Evolutionary conservation across 2,888 invertebrate genomes (phyloP), one percentile per base, ranked within the genome.

Genomic region (Scaptodrosophila latifasciaeformis): DNA sequence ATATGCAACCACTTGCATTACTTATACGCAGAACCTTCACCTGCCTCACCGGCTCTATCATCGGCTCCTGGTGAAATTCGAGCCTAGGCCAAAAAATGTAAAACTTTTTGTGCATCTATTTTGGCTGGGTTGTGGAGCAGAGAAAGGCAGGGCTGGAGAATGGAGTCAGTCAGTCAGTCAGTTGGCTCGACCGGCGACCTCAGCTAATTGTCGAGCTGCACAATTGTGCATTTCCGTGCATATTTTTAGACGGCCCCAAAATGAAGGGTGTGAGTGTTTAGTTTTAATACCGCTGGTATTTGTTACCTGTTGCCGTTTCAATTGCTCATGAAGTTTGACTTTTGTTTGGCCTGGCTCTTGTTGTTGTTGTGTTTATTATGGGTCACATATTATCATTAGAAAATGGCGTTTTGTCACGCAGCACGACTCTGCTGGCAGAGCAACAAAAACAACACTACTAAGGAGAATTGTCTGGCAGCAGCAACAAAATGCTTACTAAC

Each of bases 181-280:
- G 29, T 27, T 5, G 27, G 43, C 49, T 13, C 15, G 13, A 30
- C 39, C 39, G 67, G 52, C 56, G 52, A 71, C 60, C 47, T 80
- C 75, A 72, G 70, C 82, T 84, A 82, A 82, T 82, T 82, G 82
- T 63, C 68, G 74, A 79, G 79, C 68, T 82, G 83, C 82, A 82
- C 82, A 82, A 82, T 82, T 82, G 82, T 84, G 84, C 83, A 84
- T 78, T 84, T 82, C 82, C 82, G 81, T 81, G 74, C 80, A 82
- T 83, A 84, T 84, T 84, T 82, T 80, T 61, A 59, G 58, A 43
- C 62, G 59, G 54, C 58, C 58, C 15, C 15, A 13, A 13, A 13
- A 13, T 13, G 37, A 24, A 43, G 10, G 27, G 62, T 65, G 63
- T 76, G 79, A 61, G 71, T 81, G 65, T 80, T 80, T 79, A 69